Base-by-base conservation (phyloP, 1,140 invertebrate species). In the Drosophila nebulosa region DNA sequence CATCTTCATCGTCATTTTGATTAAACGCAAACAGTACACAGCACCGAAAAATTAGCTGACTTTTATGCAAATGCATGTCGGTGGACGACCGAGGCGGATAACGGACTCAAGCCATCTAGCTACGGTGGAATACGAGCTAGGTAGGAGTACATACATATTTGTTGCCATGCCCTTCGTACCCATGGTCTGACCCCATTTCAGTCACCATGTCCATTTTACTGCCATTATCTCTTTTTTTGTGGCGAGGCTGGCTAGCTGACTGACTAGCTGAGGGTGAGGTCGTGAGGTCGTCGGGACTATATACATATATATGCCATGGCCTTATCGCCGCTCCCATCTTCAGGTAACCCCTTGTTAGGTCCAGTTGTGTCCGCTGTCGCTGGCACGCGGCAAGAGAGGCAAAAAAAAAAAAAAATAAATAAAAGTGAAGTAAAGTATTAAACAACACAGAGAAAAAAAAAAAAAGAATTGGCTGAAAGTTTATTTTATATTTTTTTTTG, bases 1-100 rank as follows among this genome's bases (percentile, higher is more conserved):
- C 39, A 46, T 70, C 55, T 68, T 73, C 60, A 83, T 85, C 79
- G 72, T 66, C 53, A 76, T 84, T 84, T 76, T 85, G 83, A 86
- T 86, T 78, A 86, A 86, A 86, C 74, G 80, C 80, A 86, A 86
- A 86, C 83, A 86, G 74, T 63, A 66, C 57, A 46, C 9, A 55
- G 61, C 70, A 64, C 27, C 66, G 36, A 69, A 69, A 70, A 86
- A 88, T 86, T 78, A 86, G 81, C 79, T 88, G 83, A 73, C 83
- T 88, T 88, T 86, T 86, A 86, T 86, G 81, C 81, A 86, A 86
- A 86, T 86, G 81, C 78, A 85, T 85, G 77, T n/a, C 36, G 12
- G 26, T 14, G 5, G 12, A 9, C 46, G 53, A 26, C 46, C 18
- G 12, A 18, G 22, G 39, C 18, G 39, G 39, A 21, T 46, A 46